Evolutionary conservation across 2,888 invertebrate genomes (phyloP), one percentile per base, ranked within the genome.

Genomic region (Eristalis pertinax): DNA sequence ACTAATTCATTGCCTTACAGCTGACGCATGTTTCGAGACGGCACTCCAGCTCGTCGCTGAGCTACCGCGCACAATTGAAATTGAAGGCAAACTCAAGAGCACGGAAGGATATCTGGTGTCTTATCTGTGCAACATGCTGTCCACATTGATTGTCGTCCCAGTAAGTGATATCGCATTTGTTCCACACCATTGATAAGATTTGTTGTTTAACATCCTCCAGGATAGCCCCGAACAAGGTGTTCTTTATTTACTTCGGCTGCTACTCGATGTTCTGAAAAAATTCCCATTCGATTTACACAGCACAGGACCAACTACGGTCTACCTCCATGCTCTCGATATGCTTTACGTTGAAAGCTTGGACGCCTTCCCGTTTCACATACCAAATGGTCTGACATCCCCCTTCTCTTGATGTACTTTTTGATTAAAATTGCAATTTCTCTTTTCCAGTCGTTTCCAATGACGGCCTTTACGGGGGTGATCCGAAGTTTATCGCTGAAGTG

Each of bases 21-120:
- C 97, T 79, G 99, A 99, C 94, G 97, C 98, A 2, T 98, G 98
- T 92, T 97, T 99, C 90, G 98, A 98, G 93, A 97, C 98, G 35
- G 96, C 98, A 0, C 94, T 99, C 22, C 95, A 95, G 83, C 93
- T 97, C 68, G 95, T 99, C 88, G 95, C 96, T 0, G 97, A 98
- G 89, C 94, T 98, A 90, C 96, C 97, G 88, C 93, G 95, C 91
- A 93, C 94, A 89, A 93, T 95, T 91, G 95, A 97, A 90, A 93
- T 96, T n/a, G 97, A 97, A 88, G 96, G 96, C 2, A 96, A 97
- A 91, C 94, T 95, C 58, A 95, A 95, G 89, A 95, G 96, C 79
- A 95, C 96, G 0, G 97, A 98, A 90, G 94, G 94, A 13, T 96
- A 95, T 93, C 93, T 97, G 29, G 93, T 95, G 11, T 95, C 95